Base-by-base conservation (phyloP, 1,140 invertebrate species). In the Zeugodacus cucurbitae region DNA sequence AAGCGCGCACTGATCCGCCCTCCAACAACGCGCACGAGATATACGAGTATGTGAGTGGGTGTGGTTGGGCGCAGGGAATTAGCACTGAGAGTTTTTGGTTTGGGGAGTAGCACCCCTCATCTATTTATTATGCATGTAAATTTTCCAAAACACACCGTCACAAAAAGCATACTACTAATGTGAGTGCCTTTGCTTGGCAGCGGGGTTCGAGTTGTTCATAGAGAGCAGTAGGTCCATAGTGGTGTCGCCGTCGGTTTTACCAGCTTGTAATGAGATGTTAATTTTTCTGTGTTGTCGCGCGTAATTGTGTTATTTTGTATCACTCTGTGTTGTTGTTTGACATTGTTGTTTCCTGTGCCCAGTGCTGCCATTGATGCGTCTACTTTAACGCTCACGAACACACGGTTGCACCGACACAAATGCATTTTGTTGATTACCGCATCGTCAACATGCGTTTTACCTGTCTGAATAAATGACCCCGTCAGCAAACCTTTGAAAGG, bases 251-350 rank as follows among this genome's bases (percentile, higher is more conserved):
- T 48, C 3, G 10, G 74, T 37, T 82, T 44, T 48, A 82, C 41
- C 74, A 48, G 34, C 37, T 82, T 29, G 74, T 82, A 82, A 82
- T 82, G 74, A 82, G 74, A 82, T 82, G 74, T 37, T 54, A 82
- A 82, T 48, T 82, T 82, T 82, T 82, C 41, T 82, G 41, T 82
- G 37, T 54, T 48, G 74, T 82, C 74, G n/a, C 10, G 41, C n/a
- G 20, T 44, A 48, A 82, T 82, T 82, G 74, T 82, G n/a, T 82
- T 54, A 82, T 82, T 34, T 26, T 37, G 74, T 48, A 22, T 26
- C n/a, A 41, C 26, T 48, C n/a, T 48, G 32, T 41, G 74, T 37
- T 78, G 20, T 78, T 78, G 64, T 70, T 70, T 32, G 6, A 20
- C n/a, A 44, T 48, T 82, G 41, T 82, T n/a, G 41, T n/a, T 5